Base-by-base conservation (phyloP, 2,888 invertebrate genomes). In the Tinea pellionella region DNA sequence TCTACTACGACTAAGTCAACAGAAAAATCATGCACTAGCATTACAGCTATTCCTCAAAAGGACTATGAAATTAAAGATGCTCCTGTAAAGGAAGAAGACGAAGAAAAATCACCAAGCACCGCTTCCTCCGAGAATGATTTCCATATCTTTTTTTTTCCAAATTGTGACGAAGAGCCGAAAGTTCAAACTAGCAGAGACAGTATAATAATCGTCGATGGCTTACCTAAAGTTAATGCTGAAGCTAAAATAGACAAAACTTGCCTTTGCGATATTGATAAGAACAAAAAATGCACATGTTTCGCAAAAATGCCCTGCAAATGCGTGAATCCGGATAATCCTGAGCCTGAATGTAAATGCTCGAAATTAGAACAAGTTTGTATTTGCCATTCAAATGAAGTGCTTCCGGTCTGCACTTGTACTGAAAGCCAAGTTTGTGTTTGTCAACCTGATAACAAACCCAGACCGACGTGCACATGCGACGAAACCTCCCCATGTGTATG, bases 141-240 rank as follows among this genome's bases (percentile, higher is more conserved):
- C 67, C 74, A 81, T 63, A 80, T 83, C 65, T 88, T 74, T 66
- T 88, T 88, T 63, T 88, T 80, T 61, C 79, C 86, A n/a, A 29
- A 59, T 1, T 59, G 59, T 15, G 43, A 42, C n/a, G 30, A 59
- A n/a, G 47, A 13, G 9, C 41, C 12, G 9, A 13, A 65, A 69
- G 7, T 64, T 70, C 7, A 64, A 64, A 63, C 75, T 60, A 81
- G 81, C 61, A 71, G 77, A 64, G 69, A 70, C 11, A 87, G 83
- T 65, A 32, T 87, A 13, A 64, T 80, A 1, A 65, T 78, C 24
- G 74, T 75, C 12, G 71, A 84, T 64, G 87, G 85, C 12, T 60
- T 86, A 59, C 88, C 87, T 8, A 67, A 74, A 69, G 64, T 84
- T 30, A 86, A 85, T 66, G 68, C 67, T 8, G 65, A 64, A 18